A percentile compares a stretch with the other conserved stretches of the same genome.
These are phyloP conservation scores for Tribolium madens DNA, from an alignment of 1,140 invertebrate species.

Conservation along the genomic window DNA sequence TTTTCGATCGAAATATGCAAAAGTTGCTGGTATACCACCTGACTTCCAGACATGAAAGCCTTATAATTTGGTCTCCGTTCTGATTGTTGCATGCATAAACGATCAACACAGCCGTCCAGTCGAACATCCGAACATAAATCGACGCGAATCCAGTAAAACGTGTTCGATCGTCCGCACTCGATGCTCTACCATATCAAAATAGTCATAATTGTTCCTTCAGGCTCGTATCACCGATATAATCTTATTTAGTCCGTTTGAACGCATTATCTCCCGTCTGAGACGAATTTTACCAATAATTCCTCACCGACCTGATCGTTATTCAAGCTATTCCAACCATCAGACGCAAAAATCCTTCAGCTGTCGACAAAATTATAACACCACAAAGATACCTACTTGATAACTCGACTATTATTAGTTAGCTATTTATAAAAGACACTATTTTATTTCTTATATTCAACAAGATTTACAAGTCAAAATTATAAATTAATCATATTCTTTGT, in stretches of 20 bases:
- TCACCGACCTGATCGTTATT: slow-evolving; percentile 3
- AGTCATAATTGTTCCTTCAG: slow-evolving; percentile 48
- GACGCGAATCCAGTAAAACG: slow-evolving; percentile 16
- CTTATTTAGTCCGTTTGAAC: slow-evolving; percentile 47
- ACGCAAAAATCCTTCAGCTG: slow-evolving; percentile 1
- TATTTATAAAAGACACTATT: too few relatives aligned
- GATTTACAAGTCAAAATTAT: too few relatives aligned
- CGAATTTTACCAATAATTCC: slow-evolving; percentile 41
- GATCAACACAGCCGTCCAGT: slow-evolving; percentile 31
- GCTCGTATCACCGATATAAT: slow-evolving; percentile 48
- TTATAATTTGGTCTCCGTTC: slow-evolving; percentile 44
- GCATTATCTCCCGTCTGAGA: slow-evolving; percentile 35
- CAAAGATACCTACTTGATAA: neutral
- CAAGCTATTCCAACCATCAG: neutral
- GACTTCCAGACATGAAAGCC: slow-evolving; percentile 46
- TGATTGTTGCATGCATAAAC: slow-evolving; percentile 45
- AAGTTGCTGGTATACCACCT: slow-evolving; percentile 44
- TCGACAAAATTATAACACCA: neutral
- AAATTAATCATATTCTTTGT: too few relatives aligned
- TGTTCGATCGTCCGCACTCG: slow-evolving; percentile 36
- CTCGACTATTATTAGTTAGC: neutral
- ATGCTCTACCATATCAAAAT: slow-evolving; percentile 51
- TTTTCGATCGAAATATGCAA: slow-evolving; percentile 43
- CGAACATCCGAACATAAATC: slow-evolving; percentile 8
- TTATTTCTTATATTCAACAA: too few relatives aligned